Evolutionary conservation across 2,113 vertebrate species (phyloP).

Genomic region (Ursus arctos): DNA sequence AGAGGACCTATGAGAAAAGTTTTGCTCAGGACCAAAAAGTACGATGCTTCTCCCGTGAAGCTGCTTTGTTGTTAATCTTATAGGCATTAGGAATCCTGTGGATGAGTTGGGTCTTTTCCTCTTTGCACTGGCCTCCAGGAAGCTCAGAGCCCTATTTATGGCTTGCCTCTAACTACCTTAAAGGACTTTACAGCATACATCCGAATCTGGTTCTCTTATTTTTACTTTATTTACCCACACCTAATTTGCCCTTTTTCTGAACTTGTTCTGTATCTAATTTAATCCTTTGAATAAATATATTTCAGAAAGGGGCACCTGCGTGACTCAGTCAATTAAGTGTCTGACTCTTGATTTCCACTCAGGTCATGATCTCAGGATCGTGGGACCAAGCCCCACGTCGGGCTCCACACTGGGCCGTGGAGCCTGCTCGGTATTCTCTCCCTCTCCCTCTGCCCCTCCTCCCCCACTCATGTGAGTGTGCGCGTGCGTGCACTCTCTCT

Average conservation of each 20-base stretch:
- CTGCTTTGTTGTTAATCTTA: not conserved
- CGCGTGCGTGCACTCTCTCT: no score
- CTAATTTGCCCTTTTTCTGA: not conserved
- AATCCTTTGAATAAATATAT: not conserved
- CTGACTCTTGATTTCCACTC: not conserved
- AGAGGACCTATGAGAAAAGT: not conserved
- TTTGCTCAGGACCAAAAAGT: not conserved
- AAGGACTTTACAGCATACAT: not conserved
- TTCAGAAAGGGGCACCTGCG: not conserved
- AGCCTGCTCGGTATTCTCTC: not conserved
- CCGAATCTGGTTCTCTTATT: not conserved
- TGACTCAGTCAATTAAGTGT: not conserved
- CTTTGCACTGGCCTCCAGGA: not conserved
- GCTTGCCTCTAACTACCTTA: not conserved
- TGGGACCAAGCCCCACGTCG: not conserved
- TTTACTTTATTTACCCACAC: not conserved
- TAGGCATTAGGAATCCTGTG: not conserved
- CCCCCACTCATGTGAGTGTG: not conserved
- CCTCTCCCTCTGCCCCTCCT: not conserved
- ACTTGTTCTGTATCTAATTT: conserved; percentile 28
- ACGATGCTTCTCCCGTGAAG: not conserved
- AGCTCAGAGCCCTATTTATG: not conserved
- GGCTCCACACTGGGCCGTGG: not conserved
- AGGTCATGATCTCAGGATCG: not conserved
- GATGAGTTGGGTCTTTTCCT: not conserved